These are phyloP conservation scores for Girardinus metallicus DNA, from an alignment of 2,797 vertebrate species.

Conservation along the genomic window DNA sequence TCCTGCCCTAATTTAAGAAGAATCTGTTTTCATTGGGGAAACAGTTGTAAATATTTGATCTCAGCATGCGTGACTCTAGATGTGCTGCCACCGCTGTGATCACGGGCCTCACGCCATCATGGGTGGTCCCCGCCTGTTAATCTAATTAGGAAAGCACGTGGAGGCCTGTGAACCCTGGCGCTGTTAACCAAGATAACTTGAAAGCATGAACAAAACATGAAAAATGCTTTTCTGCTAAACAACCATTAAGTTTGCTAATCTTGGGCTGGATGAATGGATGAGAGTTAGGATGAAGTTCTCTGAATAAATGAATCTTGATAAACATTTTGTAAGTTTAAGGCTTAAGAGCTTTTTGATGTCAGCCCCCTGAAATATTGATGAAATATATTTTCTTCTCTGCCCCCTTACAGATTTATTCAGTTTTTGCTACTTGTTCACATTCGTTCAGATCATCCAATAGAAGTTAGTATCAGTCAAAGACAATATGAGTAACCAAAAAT, in stretches of 20 bases:
- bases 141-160: background rate
- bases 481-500: background rate
- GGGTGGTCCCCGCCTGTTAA: conserved; percentile 6
- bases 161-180: background rate
- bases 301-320: background rate
- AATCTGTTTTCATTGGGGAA: background rate
- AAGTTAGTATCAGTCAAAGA: background rate
- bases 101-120: background rate
- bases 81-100: background rate
- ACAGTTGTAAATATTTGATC: background rate
- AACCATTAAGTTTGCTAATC: background rate
- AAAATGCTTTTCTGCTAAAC: background rate
- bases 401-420: background rate
- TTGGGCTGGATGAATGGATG: background rate
- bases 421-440: background rate
- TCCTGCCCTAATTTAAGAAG: background rate
- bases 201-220: background rate
- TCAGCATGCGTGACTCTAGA: background rate
- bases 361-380: background rate
- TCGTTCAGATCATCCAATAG: background rate
- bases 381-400: background rate
- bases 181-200: background rate
- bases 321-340: background rate
- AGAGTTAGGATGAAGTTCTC: background rate
- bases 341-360: background rate